Conservation (phyloP, 1,140 invertebrate species). For the Brachionus rotundiformis region DNA sequence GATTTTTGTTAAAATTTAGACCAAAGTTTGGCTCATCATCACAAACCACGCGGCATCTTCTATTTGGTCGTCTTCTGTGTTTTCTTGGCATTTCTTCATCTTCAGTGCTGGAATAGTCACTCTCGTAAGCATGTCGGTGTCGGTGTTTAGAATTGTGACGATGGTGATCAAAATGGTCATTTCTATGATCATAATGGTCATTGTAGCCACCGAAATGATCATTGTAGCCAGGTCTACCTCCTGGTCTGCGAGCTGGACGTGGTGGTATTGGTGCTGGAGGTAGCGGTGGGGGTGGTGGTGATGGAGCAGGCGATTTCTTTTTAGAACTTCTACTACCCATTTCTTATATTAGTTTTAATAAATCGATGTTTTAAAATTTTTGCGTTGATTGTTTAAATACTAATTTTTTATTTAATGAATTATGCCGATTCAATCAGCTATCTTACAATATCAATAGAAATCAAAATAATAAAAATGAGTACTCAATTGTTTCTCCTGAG, state of each 20-base stretch:
- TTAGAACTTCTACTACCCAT: constrained; percentile 8
- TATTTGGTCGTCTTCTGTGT: neutral
- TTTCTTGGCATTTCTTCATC: constrained; percentile 12
- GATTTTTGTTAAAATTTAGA: neutral
- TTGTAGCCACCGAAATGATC: neutral
- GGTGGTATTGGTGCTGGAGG: neutral
- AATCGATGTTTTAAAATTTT: neutral
- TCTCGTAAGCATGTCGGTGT: neutral
- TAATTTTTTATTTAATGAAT: constrained; percentile 17
- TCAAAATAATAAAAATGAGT: neutral
- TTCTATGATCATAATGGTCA: neutral
- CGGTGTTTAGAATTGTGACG: neutral
- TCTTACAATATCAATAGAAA: neutral
- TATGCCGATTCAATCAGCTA: neutral
- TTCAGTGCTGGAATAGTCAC: neutral
- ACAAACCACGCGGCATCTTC: constrained; percentile 7
- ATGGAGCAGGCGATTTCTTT: neutral
- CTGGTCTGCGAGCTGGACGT: neutral
- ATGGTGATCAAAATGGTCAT: neutral
- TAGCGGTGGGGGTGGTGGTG: neutral
- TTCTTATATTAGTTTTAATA: neutral
- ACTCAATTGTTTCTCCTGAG: neutral
- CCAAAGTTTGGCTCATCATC: constrained; percentile 2
- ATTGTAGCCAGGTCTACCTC: neutral
- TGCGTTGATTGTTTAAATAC: constrained; percentile 13